Evolutionary conservation across 2,888 invertebrate genomes (phyloP), one percentile per base, ranked within the genome.

Genomic region (Meghimatium bilineatum): DNA sequence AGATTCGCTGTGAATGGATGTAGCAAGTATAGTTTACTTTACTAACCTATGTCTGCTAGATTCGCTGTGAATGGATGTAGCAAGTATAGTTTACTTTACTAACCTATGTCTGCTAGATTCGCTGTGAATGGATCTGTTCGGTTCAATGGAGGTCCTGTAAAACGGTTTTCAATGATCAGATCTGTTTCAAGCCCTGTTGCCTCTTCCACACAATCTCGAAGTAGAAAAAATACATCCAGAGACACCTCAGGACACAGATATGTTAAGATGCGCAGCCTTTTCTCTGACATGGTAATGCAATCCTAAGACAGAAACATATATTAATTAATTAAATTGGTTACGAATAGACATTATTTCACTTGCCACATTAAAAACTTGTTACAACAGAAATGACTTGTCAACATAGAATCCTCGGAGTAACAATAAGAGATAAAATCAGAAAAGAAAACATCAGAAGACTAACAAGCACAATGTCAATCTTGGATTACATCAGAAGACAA

Each of bases 231-330:
- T 72, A 95, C 91, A 89, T 95, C 95, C 63, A 95, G 94, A 10
- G 95, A 95, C 87, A 95, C 94, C 77, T 95, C 95, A n/a, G 95
- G 95, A 87, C 95, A 95, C 94, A 96, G 94, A 90, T 95, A 95
- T 0, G 95, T 95, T 87, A 95, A 94, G 71, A 95, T 90, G 26
- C 95, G 94, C 83, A 96, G 91, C 38, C 87, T 71, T 29, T 32
- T 76, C 26, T 49, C 38, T 17, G 56, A 52, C 79, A 79, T 79
- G 44, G 49, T 72, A 20, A 49, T 49, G 44, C 29, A 10, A 17
- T 8, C n/a, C 72, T 72, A n/a, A 71, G 38, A 72, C 10, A 44
- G 5, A 66, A 32, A 12, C 8, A 26, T 1, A 71, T 1, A n/a
- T 44, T n/a, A n/a, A n/a, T n/a, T 26, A 36, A 20, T 36, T 20